Evolutionary conservation across 2,797 vertebrate genomes (phyloP), one percentile per base, ranked within the genome.

Genomic region (Paguma larvata): DNA sequence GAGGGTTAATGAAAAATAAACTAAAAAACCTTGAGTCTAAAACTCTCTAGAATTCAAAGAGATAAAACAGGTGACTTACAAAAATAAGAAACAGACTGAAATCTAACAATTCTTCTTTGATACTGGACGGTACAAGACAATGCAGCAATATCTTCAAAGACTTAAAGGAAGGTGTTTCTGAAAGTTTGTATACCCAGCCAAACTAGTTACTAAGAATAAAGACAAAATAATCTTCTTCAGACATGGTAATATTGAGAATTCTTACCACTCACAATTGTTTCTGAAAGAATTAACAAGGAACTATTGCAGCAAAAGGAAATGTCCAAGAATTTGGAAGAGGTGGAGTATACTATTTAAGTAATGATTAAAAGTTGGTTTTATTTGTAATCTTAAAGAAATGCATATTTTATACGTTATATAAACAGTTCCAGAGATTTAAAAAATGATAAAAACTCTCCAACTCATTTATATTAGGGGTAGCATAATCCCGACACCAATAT

Each of bases 1-100:
- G 70, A 83, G 72, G 72, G 25, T 90, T 94, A 80, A 80, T 96
- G 27, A 89, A 78, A 96, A 87, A 46, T 48, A 94, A 92, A 79
- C 34, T 72, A 62, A 79, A 85, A 92, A 85, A 77, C 11, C 19
- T 25, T 93, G 65, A 89, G 44, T 14, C 44, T 92, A 82, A 89
- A 78, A 73, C 12, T 8, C 67, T 93, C 38, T 5, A 75, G 63
- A 46, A 48, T 53, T 86, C 32, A 94, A 89, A 94, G 79, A 95
- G 34, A 94, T 53, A n/a, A 90, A 91, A 91, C 2, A 88, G 59
- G 41, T 32, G 34, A 91, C 48, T 68, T 85, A 48, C 2, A 34
- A 91, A 85, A 83, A 75, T 12, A 48, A 82, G 72, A 63, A 79
- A n/a, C 48, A 90, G 59, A 41, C 5, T 41, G 77, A 78, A 5